These are phyloP conservation scores for Lasaia peninsularis DNA, from an alignment of 1,140 invertebrate genomes.

Conservation along the genomic window DNA sequence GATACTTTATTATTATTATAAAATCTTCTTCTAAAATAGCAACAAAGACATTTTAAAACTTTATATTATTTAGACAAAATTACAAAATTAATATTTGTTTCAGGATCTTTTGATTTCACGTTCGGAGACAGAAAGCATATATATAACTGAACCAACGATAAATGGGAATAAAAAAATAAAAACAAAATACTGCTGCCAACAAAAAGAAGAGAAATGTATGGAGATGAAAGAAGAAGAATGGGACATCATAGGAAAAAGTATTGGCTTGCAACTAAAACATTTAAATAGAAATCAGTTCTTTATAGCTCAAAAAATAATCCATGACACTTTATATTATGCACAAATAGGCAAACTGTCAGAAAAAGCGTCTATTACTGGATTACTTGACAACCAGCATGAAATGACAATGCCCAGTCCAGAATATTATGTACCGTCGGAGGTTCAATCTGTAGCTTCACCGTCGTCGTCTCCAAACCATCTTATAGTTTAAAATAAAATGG, in stretches of 20 bases:
- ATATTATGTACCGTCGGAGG: not conserved
- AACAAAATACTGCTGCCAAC: not conserved
- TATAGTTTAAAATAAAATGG: not conserved
- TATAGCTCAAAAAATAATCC: constrained; percentile 2
- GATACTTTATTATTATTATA: too few relatives aligned
- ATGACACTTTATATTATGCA: constrained; percentile 1
- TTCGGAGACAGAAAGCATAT: too few relatives aligned
- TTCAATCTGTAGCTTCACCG: not conserved
- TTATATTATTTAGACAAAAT: too few relatives aligned
- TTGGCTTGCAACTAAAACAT: constrained; percentile 1
- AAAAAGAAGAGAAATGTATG: not conserved
- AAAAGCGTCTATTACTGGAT: not conserved
- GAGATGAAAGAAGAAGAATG: constrained; percentile 10
- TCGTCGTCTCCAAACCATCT: not conserved
- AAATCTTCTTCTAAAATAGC: too few relatives aligned
- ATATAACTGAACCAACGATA: too few relatives aligned
- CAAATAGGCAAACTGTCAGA: not conserved
- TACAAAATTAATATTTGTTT: too few relatives aligned
- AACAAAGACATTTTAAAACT: too few relatives aligned
- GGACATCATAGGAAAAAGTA: not conserved
- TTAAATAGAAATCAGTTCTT: not conserved
- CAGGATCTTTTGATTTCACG: too few relatives aligned
- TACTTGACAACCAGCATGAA: not conserved
- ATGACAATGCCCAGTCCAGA: not conserved
- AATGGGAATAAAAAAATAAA: not conserved